phyloP scores from a whole-genome alignment of 2,888 invertebrate species.

The Hypomecis atomaria region DNA sequence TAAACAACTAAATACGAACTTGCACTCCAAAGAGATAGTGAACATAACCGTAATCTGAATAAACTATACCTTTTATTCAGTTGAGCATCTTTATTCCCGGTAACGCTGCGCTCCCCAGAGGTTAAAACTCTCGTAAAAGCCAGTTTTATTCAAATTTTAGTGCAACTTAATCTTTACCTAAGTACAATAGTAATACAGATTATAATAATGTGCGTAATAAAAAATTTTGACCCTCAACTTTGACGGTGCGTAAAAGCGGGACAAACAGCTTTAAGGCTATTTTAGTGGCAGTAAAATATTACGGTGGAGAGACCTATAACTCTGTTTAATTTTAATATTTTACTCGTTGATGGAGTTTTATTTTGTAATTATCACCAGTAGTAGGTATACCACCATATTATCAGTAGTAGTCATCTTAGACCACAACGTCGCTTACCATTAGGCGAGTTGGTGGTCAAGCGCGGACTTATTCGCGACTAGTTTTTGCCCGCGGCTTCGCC shows the following conservation, averaged over 20 bases:
- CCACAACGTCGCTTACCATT: no score
- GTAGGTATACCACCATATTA: no score
- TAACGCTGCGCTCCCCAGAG: conserved; percentile 16
- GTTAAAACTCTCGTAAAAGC: conserved; percentile 23
- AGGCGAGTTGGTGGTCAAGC: no score
- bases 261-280: conserved; percentile 27
- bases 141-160: conserved; percentile 23
- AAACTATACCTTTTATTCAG: conserved; percentile 17
- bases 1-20: no score
- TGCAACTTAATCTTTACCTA: conserved; percentile 17
- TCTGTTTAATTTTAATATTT: conserved; percentile 14
- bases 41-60: conserved; percentile 17
- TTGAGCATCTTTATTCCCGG: conserved; percentile 19
- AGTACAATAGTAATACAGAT: conserved; percentile 18
- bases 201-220: conserved; percentile 20
- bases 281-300: conserved; percentile 21
- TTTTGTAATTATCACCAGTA: neutral
- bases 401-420: no score
- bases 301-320: conserved; percentile 9
- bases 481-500: no score
- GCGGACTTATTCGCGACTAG: no score
- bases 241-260: conserved; percentile 14
- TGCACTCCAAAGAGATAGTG: neutral
- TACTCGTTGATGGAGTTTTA: neutral
- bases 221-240: conserved; percentile 22